A percentile compares a stretch with the other conserved stretches of the same genome.
Conservation (phyloP, 1,140 invertebrate genomes). For the Drosophila malerkotliana region DNA sequence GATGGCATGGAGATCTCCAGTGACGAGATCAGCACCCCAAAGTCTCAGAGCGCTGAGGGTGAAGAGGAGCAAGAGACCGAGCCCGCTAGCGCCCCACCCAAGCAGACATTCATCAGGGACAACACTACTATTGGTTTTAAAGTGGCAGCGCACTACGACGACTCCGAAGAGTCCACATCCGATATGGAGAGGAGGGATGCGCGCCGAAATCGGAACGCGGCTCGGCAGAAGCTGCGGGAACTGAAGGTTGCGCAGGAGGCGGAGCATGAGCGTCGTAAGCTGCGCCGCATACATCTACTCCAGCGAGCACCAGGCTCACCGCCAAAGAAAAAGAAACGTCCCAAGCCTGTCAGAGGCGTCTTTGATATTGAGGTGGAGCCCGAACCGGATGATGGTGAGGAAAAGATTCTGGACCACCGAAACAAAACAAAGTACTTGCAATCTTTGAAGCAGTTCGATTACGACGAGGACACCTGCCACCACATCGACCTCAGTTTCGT, state of each 20-base stretch:
- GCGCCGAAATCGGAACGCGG: slow-evolving; percentile 36
- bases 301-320: not conserved
- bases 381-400: slow-evolving; percentile 55
- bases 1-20: slow-evolving; percentile 35
- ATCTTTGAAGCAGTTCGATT: slow-evolving; percentile 34
- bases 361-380: slow-evolving; percentile 55
- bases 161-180: not conserved
- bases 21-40: slow-evolving; percentile 34
- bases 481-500: slow-evolving; percentile 70
- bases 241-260: slow-evolving; percentile 1
- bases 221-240: slow-evolving; percentile 50
- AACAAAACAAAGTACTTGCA: slow-evolving; percentile 48
- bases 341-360: slow-evolving; percentile 5
- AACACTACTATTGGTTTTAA: not conserved
- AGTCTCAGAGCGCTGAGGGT: slow-evolving; percentile 2
- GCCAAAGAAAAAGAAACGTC: slow-evolving; percentile 24
- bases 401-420: slow-evolving; percentile 47
- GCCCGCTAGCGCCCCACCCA: not conserved
- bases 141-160: not conserved
- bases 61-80: slow-evolving; percentile 33
- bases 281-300: not conserved
- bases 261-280: slow-evolving; percentile 21
- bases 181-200: not conserved
- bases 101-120: not conserved
- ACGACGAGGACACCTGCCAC: slow-evolving; percentile 59